Evolutionary conservation across 1,140 invertebrate genomes (phyloP).

Genomic region (Drusus annulatus): DNA sequence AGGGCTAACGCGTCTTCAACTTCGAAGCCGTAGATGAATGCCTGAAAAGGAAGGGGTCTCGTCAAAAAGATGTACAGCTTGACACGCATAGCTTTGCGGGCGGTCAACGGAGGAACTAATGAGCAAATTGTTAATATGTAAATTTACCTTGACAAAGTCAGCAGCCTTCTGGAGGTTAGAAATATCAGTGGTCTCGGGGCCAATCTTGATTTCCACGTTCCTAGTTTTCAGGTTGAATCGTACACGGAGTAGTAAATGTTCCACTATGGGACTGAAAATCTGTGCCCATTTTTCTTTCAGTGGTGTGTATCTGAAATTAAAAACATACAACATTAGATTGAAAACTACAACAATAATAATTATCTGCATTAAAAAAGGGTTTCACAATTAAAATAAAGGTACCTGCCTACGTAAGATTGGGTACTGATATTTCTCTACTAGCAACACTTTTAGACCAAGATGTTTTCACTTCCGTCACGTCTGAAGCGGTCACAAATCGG

Average conservation of each 20-base stretch:
- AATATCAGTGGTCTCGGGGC: slow-evolving; percentile 87
- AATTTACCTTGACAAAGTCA: slow-evolving; percentile 91
- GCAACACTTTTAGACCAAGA: too few species aligned
- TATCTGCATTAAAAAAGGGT: too few species aligned
- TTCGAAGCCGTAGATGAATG: slow-evolving; percentile 97
- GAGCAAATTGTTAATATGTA: too few species aligned
- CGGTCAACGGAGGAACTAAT: too few species aligned
- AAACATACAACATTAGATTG: not conserved
- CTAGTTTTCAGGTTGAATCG: slow-evolving; percentile 94
- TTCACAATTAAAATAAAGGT: too few species aligned
- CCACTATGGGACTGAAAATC: slow-evolving; percentile 96
- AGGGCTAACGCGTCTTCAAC: slow-evolving; percentile 97
- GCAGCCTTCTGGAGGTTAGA: slow-evolving; percentile 96
- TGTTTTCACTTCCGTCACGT: too few species aligned
- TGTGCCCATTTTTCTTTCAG: slow-evolving; percentile 98
- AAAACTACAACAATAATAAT: too few species aligned
- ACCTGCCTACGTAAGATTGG: too few species aligned
- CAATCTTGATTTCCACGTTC: slow-evolving; percentile 89
- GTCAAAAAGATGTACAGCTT: slow-evolving; percentile 2
- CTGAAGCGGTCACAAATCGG: too few species aligned
- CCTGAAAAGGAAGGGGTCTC: slow-evolving; percentile 68
- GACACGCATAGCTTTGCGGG: not conserved
- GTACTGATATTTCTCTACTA: too few species aligned
- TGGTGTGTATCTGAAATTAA: slow-evolving; percentile 85
- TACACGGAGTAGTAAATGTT: slow-evolving; percentile 95